Evolutionary conservation across 2,888 invertebrate genomes (phyloP).

Genomic region (Agriotes lineatus): DNA sequence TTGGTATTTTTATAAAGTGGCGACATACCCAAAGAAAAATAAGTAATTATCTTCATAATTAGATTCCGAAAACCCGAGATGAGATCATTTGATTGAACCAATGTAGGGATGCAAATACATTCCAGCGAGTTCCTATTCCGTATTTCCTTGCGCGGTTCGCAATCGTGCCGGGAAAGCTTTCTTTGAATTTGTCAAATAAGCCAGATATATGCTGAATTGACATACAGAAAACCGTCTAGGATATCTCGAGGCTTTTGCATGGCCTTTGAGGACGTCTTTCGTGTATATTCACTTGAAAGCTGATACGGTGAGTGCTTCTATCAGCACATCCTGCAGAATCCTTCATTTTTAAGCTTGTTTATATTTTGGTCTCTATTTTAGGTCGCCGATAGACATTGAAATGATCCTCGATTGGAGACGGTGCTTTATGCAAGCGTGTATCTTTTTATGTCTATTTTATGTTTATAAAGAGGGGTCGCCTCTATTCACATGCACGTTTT

Average conservation of each 20-base stretch:
- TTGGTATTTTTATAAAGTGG: no score
- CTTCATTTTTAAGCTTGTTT: slow-evolving; percentile 11
- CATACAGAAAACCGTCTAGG: slow-evolving; percentile 28
- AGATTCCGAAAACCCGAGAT: neutral
- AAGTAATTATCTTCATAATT: no score
- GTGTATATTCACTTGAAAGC: slow-evolving; percentile 35
- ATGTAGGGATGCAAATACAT: neutral
- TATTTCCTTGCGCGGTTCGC: slow-evolving; percentile 8
- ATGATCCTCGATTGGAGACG: neutral
- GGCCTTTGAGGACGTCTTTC: slow-evolving; percentile 37
- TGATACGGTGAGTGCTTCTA: slow-evolving; percentile 36
- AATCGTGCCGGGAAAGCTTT: slow-evolving; percentile 24
- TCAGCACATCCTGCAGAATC: slow-evolving; percentile 19
- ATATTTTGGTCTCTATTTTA: neutral
- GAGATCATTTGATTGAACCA: slow-evolving; percentile 16
- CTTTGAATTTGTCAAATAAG: slow-evolving; percentile 39
- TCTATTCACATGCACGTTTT: no score
- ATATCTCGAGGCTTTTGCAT: slow-evolving; percentile 25
- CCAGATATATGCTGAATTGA: slow-evolving; percentile 35
- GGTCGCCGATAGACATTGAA: neutral
- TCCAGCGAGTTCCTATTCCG: neutral
- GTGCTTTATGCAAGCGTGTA: neutral
- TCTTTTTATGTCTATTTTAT: neutral
- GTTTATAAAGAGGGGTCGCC: no score
- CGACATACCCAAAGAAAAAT: no score